Base-by-base conservation (phyloP, 30 jellyfish, hydroid and myxozoan species). In the Aurelia coerulea region DNA sequence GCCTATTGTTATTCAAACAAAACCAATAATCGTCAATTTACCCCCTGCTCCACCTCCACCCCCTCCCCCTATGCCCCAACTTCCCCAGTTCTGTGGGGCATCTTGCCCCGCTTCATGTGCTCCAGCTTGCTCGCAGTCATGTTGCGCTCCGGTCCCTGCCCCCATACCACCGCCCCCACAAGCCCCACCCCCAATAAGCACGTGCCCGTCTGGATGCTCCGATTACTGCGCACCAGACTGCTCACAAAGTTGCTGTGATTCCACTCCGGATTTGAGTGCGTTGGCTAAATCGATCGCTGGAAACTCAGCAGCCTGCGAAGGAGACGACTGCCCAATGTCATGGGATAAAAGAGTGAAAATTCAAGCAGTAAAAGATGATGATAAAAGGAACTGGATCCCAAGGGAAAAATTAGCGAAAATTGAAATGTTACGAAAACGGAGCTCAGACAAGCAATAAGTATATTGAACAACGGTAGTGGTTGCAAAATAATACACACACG, bases 221-320 rank as follows among this genome's bases (percentile, higher is more conserved):
- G 95, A 83, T 66, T 92, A 74, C 79, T 92, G 98, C 70, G 97
- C 98, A 2, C 98, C 98, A 49, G 84, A 65, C 13, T 92, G 98
- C 52, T 56, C 97, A 31, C 95, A 74, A 69, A 84, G 78, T 31
- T 92, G 98, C 66, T 92, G 98, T 69, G 98, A 87, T 62, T 87
- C 97, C 31, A 92, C 98, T 0, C 93, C 98, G 33, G 98, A 92
- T 53, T 56, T 92, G 54, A 86, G 94, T 76, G 97, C 98, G n/a
- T 56, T 92, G 73, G 98, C 95, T 6, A 88, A 87, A 77, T 84
- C 95, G 42, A 87, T 92, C 49, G 72, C 91, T 32, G 83, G 74
- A 2, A 78, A 71, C 33, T 77, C 83, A 4, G 91, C 73, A 29
- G 76, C 72, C 29, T 81, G 95, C 62, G 76, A 56, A 5, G 91